Evolutionary conservation across 1,140 invertebrate species (phyloP).

Genomic region (Samia ricini): DNA sequence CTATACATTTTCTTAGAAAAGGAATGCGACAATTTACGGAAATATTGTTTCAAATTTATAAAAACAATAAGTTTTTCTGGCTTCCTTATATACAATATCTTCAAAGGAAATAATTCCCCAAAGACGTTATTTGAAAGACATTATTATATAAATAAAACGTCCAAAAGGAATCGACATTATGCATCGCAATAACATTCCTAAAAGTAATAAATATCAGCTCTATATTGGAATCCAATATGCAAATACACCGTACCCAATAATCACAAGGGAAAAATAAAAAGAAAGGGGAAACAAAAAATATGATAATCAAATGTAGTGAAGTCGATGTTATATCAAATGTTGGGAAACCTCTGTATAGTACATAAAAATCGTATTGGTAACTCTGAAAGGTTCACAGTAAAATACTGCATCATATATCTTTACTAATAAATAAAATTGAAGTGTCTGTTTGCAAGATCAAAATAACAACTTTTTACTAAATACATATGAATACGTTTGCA

Average conservation of each 20-base stretch:
- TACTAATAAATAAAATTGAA: not conserved
- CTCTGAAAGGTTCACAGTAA: not conserved
- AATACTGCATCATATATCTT: not conserved
- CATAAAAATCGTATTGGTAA: constrained; percentile 1
- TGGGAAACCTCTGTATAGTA: constrained; percentile 22
- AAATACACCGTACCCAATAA: constrained; percentile 51
- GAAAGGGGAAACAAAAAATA: constrained; percentile 56
- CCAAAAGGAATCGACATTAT: constrained; percentile 29
- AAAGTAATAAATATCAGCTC: constrained; percentile 62
- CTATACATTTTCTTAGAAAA: not conserved
- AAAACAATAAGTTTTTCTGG: constrained; percentile 17
- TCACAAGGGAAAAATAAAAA: constrained; percentile 64
- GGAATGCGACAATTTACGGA: not conserved
- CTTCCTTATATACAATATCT: not conserved
- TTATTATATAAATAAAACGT: not conserved
- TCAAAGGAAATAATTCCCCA: constrained; percentile 14
- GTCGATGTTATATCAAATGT: constrained; percentile 35
- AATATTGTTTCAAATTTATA: constrained; percentile 11
- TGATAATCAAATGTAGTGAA: constrained; percentile 65
- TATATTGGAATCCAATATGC: constrained; percentile 69
- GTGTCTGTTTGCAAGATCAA: too few relatives aligned
- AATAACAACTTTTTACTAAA: too few relatives aligned
- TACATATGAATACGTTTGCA: too few relatives aligned
- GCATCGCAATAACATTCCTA: constrained; percentile 46
- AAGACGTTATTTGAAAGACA: constrained; percentile 13